Base-by-base conservation (phyloP, 1,140 invertebrate species). In the Trigoniulus corallinus region DNA sequence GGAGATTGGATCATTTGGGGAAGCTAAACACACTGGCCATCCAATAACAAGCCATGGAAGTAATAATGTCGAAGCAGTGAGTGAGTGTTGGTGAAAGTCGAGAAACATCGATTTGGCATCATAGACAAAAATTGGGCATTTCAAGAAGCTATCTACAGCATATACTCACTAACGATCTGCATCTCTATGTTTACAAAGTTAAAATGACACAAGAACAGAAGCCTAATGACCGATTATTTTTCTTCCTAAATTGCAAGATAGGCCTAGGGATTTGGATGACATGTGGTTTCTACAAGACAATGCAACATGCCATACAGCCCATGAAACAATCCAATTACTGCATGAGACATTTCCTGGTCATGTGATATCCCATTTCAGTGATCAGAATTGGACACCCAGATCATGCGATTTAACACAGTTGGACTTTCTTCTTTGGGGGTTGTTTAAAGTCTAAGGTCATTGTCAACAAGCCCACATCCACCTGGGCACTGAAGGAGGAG, bases 1-100 rank as follows among this genome's bases (percentile, higher is more conserved):
- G 37, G 47, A 54, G 24, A 51, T 44, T 54, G 53, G 25, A 54
- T 54, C 44, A 54, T 25, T 51, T 51, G 39, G 49, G 18, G 50
- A 54, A 50, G 1, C 34, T 51, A 47, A 54, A 51, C 53, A 51
- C 53, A 29, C n/a, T 42, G 53, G 37, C 37, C 37, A 18, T 39
- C 37, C 37, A 13, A 13, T 18, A 39, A 39, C 37, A 39, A 34
- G 21, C 46, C 40, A 27, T 22, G 46, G 51, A 53, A 53, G 37
- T 2, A 26, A 39, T 13, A 39, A 39, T 18, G 37, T 39, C 37
- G 37, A 39, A 39, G 37, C 12, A 39, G 37, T 39, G 12, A 12
- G 37, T 39, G 12, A 39, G 37, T 39, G 37, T 39, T 39, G 37
- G 18, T 39, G n/a, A n/a, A n/a, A n/a, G n/a, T n/a, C n/a, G n/a